These are phyloP conservation scores for Chesias legatella DNA, from an alignment of 2,888 invertebrate genomes.

Conservation along the genomic window DNA sequence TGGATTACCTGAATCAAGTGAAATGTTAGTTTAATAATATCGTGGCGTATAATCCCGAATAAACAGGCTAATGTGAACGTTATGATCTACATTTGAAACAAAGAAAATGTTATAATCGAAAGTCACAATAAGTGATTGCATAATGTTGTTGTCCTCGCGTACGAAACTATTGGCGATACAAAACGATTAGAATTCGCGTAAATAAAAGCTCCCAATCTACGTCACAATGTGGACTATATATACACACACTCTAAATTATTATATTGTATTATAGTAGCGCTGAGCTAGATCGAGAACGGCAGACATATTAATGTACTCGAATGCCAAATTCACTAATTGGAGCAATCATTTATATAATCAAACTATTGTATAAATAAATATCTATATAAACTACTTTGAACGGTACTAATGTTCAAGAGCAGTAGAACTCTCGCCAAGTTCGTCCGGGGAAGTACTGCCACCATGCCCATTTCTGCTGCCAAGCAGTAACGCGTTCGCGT, in stretches of 20 bases:
- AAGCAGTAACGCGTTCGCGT: no score
- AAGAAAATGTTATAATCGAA: constrained; percentile 11
- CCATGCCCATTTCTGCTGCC: no score
- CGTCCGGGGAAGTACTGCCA: no score
- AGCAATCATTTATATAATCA: constrained; percentile 17
- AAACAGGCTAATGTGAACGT: no score
- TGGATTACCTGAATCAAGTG: neutral
- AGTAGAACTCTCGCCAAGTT: no score
- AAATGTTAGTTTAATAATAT: neutral
- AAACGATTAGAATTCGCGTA: constrained; percentile 13
- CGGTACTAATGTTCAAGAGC: no score
- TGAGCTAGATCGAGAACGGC: constrained; percentile 17
- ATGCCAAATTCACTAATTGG: constrained; percentile 27
- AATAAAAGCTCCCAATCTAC: constrained; percentile 15
- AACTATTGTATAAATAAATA: no score
- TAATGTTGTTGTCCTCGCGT: constrained; percentile 7
- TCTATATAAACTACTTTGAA: no score
- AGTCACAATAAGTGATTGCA: constrained; percentile 17
- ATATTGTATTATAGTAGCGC: constrained; percentile 17
- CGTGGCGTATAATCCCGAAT: no score
- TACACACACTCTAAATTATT: constrained; percentile 9
- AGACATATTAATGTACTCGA: constrained; percentile 14
- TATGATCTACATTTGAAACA: neutral
- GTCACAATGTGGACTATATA: constrained; percentile 9
- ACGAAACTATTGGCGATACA: constrained; percentile 6